Conservation (phyloP, 2,888 invertebrate genomes). For the Pandemis cinnamomeana region DNA sequence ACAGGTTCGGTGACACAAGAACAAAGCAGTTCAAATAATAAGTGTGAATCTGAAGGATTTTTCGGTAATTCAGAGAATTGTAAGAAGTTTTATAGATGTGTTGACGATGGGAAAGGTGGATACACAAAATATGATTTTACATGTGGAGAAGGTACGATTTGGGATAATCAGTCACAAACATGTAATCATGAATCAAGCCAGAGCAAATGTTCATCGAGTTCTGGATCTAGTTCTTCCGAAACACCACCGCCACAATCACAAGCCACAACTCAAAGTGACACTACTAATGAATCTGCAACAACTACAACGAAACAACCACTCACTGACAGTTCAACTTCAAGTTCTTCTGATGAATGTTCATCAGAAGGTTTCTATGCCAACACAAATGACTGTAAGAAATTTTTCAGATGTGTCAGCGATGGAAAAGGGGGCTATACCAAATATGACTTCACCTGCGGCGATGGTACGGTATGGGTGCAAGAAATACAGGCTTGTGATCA, state of each 20-base stretch:
- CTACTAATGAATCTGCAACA: conserved; percentile 45
- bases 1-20: conserved; percentile 39
- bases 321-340: conserved; percentile 47
- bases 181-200: conserved; percentile 71
- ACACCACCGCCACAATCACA: conserved; percentile 23
- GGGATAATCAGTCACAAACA: conserved; percentile 86
- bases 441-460: conserved; percentile 83
- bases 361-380: conserved; percentile 79
- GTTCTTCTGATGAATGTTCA: conserved; percentile 57
- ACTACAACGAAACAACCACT: conserved; percentile 46
- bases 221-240: conserved; percentile 25
- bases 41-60: conserved; percentile 87
- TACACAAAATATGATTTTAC: conserved; percentile 78
- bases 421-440: conserved; percentile 75
- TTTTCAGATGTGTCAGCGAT: conserved; percentile 79
- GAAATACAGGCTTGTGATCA: conserved; percentile 82
- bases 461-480: conserved; percentile 85
- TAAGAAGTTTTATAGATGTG: conserved; percentile 88
- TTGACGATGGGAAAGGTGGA: conserved; percentile 66
- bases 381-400: conserved; percentile 76
- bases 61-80: conserved; percentile 88
- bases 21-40: conserved; percentile 40
- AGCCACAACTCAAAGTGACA: conserved; percentile 50
- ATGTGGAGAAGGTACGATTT: conserved; percentile 86
- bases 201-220: conserved; percentile 27